Conservation (phyloP, 2,888 invertebrate genomes). For the Piscicola geometra region DNA sequence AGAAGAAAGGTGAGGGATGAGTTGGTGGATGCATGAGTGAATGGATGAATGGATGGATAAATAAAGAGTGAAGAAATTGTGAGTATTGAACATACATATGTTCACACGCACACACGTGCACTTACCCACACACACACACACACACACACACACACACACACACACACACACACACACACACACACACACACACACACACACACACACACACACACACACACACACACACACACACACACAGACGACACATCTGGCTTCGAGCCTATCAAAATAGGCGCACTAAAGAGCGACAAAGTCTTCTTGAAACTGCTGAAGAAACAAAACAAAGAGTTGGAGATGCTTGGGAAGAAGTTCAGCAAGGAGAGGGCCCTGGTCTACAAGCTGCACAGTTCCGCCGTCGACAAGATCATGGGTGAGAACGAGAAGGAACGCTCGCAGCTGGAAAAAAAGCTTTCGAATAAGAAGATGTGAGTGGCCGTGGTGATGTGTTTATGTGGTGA, state of each 20-base stretch:
- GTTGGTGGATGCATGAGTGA: too few species aligned
- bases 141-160: constrained; percentile 16
- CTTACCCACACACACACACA: neutral
- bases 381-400: constrained; percentile 75
- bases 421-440: constrained; percentile 48
- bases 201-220: neutral
- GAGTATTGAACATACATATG: too few species aligned
- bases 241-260: constrained; percentile 49
- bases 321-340: constrained; percentile 80
- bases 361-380: constrained; percentile 83
- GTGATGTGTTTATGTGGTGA: too few species aligned
- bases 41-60: too few species aligned
- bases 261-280: constrained; percentile 51
- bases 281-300: constrained; percentile 52
- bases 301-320: constrained; percentile 85
- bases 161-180: too few species aligned
- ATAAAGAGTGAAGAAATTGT: too few species aligned
- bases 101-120: too few species aligned
- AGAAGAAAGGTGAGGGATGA: constrained; percentile 34
- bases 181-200: neutral
- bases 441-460: constrained; percentile 68
- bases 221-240: neutral
- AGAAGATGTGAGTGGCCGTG: constrained; percentile 58
- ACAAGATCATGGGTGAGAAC: constrained; percentile 72
- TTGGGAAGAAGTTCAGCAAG: constrained; percentile 83